Evolutionary conservation across 2,113 vertebrate species (phyloP).

Genomic region (Hydrochoerus hydrochaeris): DNA sequence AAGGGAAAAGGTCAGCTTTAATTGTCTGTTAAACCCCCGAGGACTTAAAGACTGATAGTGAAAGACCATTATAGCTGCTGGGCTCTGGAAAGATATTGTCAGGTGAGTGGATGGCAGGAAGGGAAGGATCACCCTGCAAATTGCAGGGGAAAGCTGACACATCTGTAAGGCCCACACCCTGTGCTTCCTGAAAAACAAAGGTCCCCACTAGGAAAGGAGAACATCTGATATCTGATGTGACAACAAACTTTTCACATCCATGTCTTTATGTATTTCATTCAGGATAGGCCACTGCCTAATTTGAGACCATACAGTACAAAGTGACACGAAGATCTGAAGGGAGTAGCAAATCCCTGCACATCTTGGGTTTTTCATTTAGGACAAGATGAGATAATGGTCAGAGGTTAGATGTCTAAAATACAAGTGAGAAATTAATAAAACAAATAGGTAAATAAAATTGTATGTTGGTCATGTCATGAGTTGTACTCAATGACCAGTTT

Average conservation of each 20-base stretch:
- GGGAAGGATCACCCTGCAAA: not conserved
- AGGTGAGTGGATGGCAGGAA: not conserved
- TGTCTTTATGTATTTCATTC: not conserved
- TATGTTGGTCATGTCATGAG: not conserved
- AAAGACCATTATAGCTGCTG: not conserved
- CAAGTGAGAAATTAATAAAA: not conserved
- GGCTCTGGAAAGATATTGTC: not conserved
- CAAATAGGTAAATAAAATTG: not conserved
- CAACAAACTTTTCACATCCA: not conserved
- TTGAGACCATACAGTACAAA: not conserved
- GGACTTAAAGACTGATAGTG: not conserved
- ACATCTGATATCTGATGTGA: not conserved
- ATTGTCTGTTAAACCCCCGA: not conserved
- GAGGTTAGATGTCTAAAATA: not conserved
- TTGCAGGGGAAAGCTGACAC: not conserved
- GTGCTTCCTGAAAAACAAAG: not conserved
- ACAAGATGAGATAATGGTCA: not conserved
- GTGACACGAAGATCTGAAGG: not conserved
- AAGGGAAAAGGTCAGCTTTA: not conserved
- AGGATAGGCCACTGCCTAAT: not conserved
- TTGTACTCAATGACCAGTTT: not conserved
- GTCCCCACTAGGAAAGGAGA: not conserved
- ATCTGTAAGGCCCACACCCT: too few relatives aligned
- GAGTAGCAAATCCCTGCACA: not conserved
- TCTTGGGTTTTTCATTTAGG: not conserved